phyloP scores from a whole-genome alignment of 2,888 invertebrate species.

The Caenorhabditis sp. region DNA sequence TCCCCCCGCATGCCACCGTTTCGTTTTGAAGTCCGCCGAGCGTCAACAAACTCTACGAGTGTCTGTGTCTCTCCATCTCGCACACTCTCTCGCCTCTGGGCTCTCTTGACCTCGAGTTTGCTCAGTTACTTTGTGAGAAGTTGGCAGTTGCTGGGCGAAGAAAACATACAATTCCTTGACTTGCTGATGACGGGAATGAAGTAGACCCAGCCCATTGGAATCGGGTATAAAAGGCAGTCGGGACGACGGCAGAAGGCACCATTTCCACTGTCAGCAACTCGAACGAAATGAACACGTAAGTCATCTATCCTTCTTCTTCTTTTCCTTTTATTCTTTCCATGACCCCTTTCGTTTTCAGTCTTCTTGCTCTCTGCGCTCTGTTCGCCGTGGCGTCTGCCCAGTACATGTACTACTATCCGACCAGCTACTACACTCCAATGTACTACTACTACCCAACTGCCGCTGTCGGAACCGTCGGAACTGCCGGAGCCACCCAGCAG shows the following conservation, averaged over 20 bases:
- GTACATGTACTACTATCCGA: slow-evolving; percentile 66
- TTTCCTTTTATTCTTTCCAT: neutral
- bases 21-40: slow-evolving; percentile 42
- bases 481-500: slow-evolving; percentile 12
- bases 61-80: slow-evolving; percentile 8
- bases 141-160: slow-evolving; percentile 22
- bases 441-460: slow-evolving; percentile 67
- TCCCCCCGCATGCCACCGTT: neutral
- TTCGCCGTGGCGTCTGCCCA: slow-evolving; percentile 57
- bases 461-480: slow-evolving; percentile 31
- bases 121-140: slow-evolving; percentile 44
- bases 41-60: slow-evolving; percentile 10
- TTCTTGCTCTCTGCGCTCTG: slow-evolving; percentile 54
- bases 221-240: slow-evolving; percentile 41
- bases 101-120: slow-evolving; percentile 59
- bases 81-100: slow-evolving; percentile 8
- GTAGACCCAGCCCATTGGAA: slow-evolving; percentile 33
- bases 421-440: slow-evolving; percentile 68
- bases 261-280: slow-evolving; percentile 20
- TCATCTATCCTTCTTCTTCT: neutral
- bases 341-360: slow-evolving; percentile 43
- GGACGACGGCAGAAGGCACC: neutral
- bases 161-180: slow-evolving; percentile 23
- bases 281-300: slow-evolving; percentile 58
- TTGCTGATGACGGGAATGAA: slow-evolving; percentile 24